Evolutionary conservation across 2,797 vertebrate genomes (phyloP), one percentile per base, ranked within the genome.

Genomic region (Ptychobarbus kaznakovi): DNA sequence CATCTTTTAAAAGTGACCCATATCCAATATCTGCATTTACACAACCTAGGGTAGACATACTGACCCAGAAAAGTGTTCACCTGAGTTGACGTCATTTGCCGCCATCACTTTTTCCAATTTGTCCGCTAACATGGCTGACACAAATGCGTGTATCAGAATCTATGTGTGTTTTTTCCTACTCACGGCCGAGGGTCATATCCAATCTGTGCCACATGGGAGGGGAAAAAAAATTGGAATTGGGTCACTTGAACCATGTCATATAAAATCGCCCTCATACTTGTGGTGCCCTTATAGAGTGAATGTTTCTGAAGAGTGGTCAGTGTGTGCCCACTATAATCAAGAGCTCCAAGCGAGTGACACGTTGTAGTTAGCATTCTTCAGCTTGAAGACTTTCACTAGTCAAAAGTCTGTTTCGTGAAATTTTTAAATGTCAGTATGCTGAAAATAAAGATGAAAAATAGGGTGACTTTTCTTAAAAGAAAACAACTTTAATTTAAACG

Each of bases 241-340:
- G 63, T 66, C 63, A 66, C 28, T 66, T 18, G 28, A 35, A 66
- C 28, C 63, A 16, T 65, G 63, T 66, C 35, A 35, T 32, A 2
- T 32, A 16, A 65, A 65, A 8, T 6, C 28, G 15, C 28, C 63
- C 28, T 35, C 9, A 16, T 28, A 66, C 28, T 83, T 68, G 68
- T 65, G 28, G 13, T 25, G 46, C 35, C 84, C 58, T 73, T n/a
- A 90, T 80, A 90, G 83, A 78, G 84, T 51, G 82, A 85, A 86
- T 75, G 61, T 90, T 87, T 89, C 84, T 87, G 84, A 75, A 82
- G 83, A 81, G 70, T 89, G 86, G 86, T 86, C 81, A 80, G 75
- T 51, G 65, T 79, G 88, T 88, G 81, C 88, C 93, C 28, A 83
- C 84, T 91, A 89, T 93, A 94, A 95, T 95, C 93, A 94, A 93